Base-by-base conservation (phyloP, 2,797 vertebrate genomes). In the Mionectes olivaceus region DNA sequence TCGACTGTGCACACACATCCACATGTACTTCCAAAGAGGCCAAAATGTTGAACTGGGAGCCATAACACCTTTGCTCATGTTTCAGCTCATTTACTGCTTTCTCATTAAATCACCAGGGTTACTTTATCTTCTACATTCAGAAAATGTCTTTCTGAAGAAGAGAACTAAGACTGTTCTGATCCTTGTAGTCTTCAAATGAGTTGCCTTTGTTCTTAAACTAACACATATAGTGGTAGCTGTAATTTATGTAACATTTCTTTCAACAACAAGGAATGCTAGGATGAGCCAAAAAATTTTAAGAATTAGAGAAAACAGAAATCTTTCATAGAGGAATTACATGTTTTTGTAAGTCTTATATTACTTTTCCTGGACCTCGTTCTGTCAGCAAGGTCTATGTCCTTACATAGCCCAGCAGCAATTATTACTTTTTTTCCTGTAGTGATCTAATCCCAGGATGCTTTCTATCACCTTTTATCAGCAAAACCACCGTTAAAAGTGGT, bases 391-490 rank as follows among this genome's bases (percentile, higher is more conserved):
- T 83, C 79, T 87, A 16, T 70, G 73, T 83, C 79, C 69, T 95
- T 81, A 73, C 41, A 13, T 35, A 89, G 79, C 65, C 65, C 76
- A 83, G 41, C n/a, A 89, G 77, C 87, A 90, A 83, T 83, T 90
- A 69, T 61, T 96, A 74, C 59, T 32, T 68, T 80, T 89, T 77
- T 81, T 59, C 61, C 30, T 70, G 64, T 71, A 69, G 50, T 74
- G 39, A 71, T 59, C 49, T 73, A 90, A 83, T 95, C 82, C 78
- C 86, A 74, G 37, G 82, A 89, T 15, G 56, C 28, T 47, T 88
- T 94, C 85, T 78, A 93, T 91, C 91, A 80, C 47, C 79, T 90
- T 94, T 78, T 90, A 92, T 93, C 77, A 92, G 24, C 22, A 71
- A 76, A 93, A 94, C 7, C 79, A 84, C 80, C 14, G 49, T 79